A percentile compares a stretch with the other conserved stretches of the same genome.
Conservation (phyloP, 1,140 invertebrate species). For the Phocides pigmalion region DNA sequence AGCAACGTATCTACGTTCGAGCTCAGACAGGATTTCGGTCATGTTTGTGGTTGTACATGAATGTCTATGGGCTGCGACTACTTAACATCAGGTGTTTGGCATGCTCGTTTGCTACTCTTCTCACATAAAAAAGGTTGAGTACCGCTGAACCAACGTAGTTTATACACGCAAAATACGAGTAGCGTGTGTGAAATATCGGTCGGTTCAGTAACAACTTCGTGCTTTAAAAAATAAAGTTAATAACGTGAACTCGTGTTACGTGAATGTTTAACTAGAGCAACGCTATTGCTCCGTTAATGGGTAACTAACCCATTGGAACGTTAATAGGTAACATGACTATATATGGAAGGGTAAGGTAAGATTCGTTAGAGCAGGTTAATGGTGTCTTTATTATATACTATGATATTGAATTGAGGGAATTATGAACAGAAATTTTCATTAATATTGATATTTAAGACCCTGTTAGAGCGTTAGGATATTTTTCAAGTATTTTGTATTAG, state of each 20-base stretch:
- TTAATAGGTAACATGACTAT: conserved; percentile 15
- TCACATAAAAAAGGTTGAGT: conserved; percentile 10
- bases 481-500: too few species aligned
- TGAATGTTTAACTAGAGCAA: conserved; percentile 26
- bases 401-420: not conserved
- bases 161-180: conserved; percentile 54
- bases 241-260: conserved; percentile 24
- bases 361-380: conserved; percentile 10
- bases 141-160: conserved; percentile 34
- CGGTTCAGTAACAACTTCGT: conserved; percentile 21
- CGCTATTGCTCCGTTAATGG: conserved; percentile 20
- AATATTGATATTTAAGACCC: not conserved
- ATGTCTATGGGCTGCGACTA: too few species aligned
- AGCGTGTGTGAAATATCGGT: conserved; percentile 41
- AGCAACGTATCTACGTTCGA: too few species aligned
- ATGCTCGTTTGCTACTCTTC: too few species aligned
- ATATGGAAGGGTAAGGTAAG: conserved; percentile 12
- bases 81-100: too few species aligned
- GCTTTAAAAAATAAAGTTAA: conserved; percentile 31
- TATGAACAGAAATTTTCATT: not conserved
- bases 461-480: too few species aligned
- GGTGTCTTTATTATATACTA: not conserved
- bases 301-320: conserved; percentile 12
- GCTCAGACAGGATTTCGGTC: too few species aligned
- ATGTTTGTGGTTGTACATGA: too few species aligned